phyloP scores from a whole-genome alignment of 2,888 invertebrate species.

The Pherbina coryleti region DNA sequence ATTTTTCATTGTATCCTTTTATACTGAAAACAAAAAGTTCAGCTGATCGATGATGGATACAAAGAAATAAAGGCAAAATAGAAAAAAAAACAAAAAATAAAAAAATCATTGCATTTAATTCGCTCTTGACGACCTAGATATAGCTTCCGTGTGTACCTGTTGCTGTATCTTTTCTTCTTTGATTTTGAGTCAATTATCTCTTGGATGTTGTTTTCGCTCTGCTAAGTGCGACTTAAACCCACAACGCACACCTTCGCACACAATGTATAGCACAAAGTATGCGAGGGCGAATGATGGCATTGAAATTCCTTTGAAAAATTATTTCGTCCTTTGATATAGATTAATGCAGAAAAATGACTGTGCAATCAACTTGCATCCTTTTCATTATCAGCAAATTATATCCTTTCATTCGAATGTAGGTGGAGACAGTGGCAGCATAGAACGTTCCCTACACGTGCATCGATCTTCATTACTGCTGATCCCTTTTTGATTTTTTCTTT shows the following conservation, averaged over 20 bases:
- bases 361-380: constrained; percentile 16
- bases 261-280: not conserved
- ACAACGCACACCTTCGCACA: constrained; percentile 15
- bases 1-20: not conserved
- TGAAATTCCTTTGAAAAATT: constrained; percentile 13
- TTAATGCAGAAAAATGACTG: constrained; percentile 27
- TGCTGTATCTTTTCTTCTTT: not conserved
- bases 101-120: too few relatives aligned
- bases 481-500: not conserved
- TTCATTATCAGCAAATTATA: constrained; percentile 9
- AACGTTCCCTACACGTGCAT: constrained; percentile 9
- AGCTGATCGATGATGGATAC: not conserved
- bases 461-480: not conserved
- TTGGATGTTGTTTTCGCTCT: not conserved
- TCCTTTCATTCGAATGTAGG: constrained; percentile 3
- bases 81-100: too few relatives aligned
- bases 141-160: not conserved
- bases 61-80: not conserved
- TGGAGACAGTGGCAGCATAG: not conserved
- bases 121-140: too few relatives aligned
- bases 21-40: not conserved
- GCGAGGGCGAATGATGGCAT: not conserved
- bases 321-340: constrained; percentile 25
- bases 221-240: constrained; percentile 11
- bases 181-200: not conserved